Percentiles rank a stretch among this genome's conserved stretches.
Conservation (phyloP, 2,888 invertebrate species). For the Tubulanus polymorphus region DNA sequence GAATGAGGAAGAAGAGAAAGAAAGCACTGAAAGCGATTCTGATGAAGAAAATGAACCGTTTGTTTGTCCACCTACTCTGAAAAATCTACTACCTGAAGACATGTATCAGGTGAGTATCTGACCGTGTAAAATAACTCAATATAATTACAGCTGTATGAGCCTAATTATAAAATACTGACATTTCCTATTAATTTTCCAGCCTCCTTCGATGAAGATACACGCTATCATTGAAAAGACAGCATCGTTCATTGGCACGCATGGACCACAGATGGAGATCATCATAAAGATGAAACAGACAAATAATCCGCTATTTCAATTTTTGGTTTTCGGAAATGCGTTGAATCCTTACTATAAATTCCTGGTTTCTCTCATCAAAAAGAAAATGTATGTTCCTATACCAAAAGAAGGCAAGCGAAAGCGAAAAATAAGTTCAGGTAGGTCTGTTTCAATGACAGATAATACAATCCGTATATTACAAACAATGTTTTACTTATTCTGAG, state of each 20-base stretch:
- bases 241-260: slow-evolving; percentile 66
- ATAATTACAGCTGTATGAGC: not conserved
- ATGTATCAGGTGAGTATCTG: not conserved
- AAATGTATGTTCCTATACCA: slow-evolving; percentile 38
- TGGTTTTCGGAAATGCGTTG: slow-evolving; percentile 77
- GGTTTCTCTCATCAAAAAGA: slow-evolving; percentile 45
- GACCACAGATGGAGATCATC: slow-evolving; percentile 96
- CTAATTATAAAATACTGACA: not conserved
- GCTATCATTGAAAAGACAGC: slow-evolving; percentile 89
- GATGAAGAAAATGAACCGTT: slow-evolving; percentile 7
- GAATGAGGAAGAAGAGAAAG: slow-evolving; percentile 20
- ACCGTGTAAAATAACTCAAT: not conserved
- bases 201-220: slow-evolving; percentile 80
- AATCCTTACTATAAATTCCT: slow-evolving; percentile 83
- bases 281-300: slow-evolving; percentile 94
- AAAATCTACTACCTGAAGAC: not conserved
- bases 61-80: not conserved
- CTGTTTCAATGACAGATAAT: not conserved
- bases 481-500: not conserved
- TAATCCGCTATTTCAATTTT: slow-evolving; percentile 89
- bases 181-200: slow-evolving; percentile 59
- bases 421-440: slow-evolving; percentile 11
- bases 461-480: not conserved
- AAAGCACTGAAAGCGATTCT: slow-evolving; percentile 16
- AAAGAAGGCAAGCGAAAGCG: not conserved